Conservation (phyloP, 2,797 vertebrate species). For the Allobates femoralis region DNA sequence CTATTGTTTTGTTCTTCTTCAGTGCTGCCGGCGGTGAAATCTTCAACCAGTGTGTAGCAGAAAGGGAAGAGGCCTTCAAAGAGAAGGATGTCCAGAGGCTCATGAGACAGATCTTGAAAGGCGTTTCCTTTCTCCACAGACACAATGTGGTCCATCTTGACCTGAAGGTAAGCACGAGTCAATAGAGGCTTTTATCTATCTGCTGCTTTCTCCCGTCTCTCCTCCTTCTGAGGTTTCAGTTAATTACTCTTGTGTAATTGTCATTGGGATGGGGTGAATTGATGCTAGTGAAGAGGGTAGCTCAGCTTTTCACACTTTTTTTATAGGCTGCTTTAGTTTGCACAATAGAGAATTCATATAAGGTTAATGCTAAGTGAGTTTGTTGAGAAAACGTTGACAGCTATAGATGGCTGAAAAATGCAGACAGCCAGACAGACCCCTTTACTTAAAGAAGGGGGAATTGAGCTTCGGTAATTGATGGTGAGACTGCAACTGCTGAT, state of each 20-base stretch:
- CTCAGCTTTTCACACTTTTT: not conserved
- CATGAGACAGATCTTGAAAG: conserved; percentile 91
- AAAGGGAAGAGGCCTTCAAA: conserved; percentile 87
- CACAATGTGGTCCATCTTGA: conserved; percentile 90
- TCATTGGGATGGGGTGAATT: not conserved
- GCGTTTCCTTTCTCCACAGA: conserved; percentile 85
- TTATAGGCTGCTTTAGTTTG: not conserved
- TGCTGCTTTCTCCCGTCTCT: not conserved
- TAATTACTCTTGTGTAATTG: not conserved
- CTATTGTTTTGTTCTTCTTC: conserved; percentile 28
- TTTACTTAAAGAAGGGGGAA: conserved; percentile 19
- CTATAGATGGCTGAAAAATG: not conserved
- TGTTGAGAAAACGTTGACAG: not conserved
- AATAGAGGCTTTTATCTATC: not conserved
- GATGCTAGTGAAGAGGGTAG: not conserved
- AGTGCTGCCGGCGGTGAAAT: conserved; percentile 93
- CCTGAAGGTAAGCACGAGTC: conserved; percentile 81
- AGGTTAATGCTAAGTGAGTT: not conserved
- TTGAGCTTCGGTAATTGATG: conserved; percentile 40
- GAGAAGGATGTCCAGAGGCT: conserved; percentile 89
- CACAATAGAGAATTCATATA: not conserved
- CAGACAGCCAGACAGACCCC: not conserved
- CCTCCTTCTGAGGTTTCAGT: not conserved
- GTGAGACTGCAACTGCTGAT: conserved; percentile 46
- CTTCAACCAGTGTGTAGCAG: conserved; percentile 90